Conservation (phyloP, 1,140 invertebrate genomes). For the Archivesica marissinica region DNA sequence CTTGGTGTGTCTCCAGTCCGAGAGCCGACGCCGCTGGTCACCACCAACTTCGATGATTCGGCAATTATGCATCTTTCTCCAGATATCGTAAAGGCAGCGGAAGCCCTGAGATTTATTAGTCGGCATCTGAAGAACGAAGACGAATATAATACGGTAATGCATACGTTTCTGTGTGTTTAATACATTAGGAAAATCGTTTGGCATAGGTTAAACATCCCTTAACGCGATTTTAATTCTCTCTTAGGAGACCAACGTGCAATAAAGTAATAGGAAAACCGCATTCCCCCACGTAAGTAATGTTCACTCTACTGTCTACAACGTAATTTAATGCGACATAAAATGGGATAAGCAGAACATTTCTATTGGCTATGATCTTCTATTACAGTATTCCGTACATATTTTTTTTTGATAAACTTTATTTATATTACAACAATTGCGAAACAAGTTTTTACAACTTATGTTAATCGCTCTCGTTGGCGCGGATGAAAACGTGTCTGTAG, state of each 20-base stretch:
- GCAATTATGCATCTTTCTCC: conserved; percentile 67
- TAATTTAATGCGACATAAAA: no score
- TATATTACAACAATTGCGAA: no score
- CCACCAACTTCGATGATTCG: conserved; percentile 49
- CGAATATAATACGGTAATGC: conserved; percentile 79
- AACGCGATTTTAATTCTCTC: neutral
- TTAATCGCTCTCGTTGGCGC: no score
- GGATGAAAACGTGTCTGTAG: no score
- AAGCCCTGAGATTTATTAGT: conserved; percentile 85
- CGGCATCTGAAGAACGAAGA: conserved; percentile 82
- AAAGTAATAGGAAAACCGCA: neutral
- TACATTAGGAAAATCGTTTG: neutral
- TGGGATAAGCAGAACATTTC: no score
- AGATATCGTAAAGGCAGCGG: conserved; percentile 82
- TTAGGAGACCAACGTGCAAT: neutral
- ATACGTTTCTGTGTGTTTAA: neutral
- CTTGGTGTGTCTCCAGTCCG: conserved; percentile 33
- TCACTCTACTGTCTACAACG: neutral
- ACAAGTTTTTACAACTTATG: no score
- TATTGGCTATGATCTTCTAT: no score
- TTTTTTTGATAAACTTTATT: no score
- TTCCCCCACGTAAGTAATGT: neutral
- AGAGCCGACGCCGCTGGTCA: conserved; percentile 24
- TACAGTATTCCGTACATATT: no score
- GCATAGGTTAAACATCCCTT: neutral